phyloP scores from a whole-genome alignment of 2,888 invertebrate genomes.

The Copidosoma aretas region DNA sequence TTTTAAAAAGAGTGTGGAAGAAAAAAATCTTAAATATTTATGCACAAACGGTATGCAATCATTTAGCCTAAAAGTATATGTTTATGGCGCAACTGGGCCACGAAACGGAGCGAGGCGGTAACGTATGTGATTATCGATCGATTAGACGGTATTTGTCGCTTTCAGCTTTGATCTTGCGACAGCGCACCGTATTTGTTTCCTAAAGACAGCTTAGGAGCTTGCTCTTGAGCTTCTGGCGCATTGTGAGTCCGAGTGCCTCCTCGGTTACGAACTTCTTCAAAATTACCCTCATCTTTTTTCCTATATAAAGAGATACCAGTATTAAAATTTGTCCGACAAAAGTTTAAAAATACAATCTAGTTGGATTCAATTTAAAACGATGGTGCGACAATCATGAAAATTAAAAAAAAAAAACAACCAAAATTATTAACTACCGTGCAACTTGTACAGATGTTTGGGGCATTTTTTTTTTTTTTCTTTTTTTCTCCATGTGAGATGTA shows the following conservation, averaged over 20 bases:
- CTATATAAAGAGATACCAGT: constrained; percentile 45
- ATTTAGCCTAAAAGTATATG: constrained; percentile 50
- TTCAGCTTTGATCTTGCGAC: constrained; percentile 67
- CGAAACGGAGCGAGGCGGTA: constrained; percentile 59
- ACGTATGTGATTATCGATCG: constrained; percentile 53
- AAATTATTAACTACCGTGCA: too few relatives aligned
- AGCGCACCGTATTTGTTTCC: constrained; percentile 73
- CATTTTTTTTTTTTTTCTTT: too few relatives aligned
- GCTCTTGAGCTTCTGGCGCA: constrained; percentile 61
- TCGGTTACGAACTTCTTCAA: constrained; percentile 68
- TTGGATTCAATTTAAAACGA: neutral
- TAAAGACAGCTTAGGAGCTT: constrained; percentile 67
- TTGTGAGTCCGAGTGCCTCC: constrained; percentile 65
- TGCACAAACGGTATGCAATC: constrained; percentile 37
- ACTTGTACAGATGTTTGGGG: too few relatives aligned
- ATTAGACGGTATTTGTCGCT: constrained; percentile 48
- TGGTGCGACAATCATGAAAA: too few relatives aligned
- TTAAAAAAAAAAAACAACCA: too few relatives aligned
- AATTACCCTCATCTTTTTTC: constrained; percentile 66
- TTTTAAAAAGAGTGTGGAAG: constrained; percentile 16
- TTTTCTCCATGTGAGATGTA: too few relatives aligned
- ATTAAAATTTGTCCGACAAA: neutral
- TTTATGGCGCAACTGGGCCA: constrained; percentile 56
- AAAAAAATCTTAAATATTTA: constrained; percentile 29
- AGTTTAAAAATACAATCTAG: neutral